phyloP scores from a whole-genome alignment of 2,113 vertebrate species.

The Mohoua ochrocephala region DNA sequence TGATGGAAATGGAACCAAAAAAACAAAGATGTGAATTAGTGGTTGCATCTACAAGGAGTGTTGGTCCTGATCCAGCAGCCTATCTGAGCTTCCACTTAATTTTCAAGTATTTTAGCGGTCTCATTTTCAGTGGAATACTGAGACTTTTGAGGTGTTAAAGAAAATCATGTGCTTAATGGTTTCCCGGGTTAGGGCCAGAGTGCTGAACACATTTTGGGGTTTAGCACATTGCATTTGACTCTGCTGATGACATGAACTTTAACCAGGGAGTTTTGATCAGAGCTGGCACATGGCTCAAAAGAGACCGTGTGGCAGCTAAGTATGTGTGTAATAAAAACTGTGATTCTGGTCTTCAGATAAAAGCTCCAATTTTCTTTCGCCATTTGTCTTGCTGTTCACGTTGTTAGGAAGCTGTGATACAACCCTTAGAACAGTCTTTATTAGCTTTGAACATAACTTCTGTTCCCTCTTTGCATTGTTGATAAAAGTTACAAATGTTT shows the following conservation, averaged over 20 bases:
- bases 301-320: background rate
- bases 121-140: background rate
- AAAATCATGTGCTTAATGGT: background rate
- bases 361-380: background rate
- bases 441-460: background rate
- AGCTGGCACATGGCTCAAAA: background rate
- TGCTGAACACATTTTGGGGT: background rate
- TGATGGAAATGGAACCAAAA: background rate
- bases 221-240: background rate
- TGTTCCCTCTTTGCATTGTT: background rate
- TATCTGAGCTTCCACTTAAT: background rate
- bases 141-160: background rate
- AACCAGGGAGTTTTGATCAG: background rate
- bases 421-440: background rate
- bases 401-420: background rate
- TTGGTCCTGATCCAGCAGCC: background rate
- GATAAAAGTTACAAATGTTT: background rate
- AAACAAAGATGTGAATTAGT: background rate
- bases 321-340: background rate
- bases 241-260: background rate
- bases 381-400: background rate
- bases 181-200: background rate
- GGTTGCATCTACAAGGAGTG: background rate
- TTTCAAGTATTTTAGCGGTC: background rate
- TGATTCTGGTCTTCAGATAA: background rate